Evolutionary conservation across 2,888 invertebrate genomes (phyloP), one percentile per base, ranked within the genome.

Genomic region (Chesias legatella): DNA sequence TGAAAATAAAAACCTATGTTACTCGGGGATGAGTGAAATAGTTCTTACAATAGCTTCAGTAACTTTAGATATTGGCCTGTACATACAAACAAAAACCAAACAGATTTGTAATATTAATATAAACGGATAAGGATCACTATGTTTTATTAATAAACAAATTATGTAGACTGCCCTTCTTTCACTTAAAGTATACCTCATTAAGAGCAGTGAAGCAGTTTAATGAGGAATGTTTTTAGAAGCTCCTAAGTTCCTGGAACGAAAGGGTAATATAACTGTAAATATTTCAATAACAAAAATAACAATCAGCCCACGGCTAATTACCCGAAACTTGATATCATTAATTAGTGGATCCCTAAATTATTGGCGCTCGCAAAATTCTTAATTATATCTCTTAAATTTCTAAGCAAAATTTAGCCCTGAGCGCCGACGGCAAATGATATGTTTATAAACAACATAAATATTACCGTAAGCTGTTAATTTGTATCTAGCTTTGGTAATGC

Each of bases 361-460:
- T 82, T 83, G 74, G 52, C 76, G 83, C 74, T 69, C 73, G 74
- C 83, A 74, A 84, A 86, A 84, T 84, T 86, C 83, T 86, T 88
- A 88, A 88, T 88, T 88, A 88, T 88, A 88, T 83, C 80, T 84
- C 85, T 88, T 84, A 77, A 82, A 84, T 86, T 85, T 88, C 86
- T 83, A 81, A 85, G 84, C 79, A 81, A 85, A 85, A 79, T 84
- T 80, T 79, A 51, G 85, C 88, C 84, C 66, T 49, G 64, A 76
- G 86, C 80, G 72, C 65, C 69, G 70, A 55, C 62, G 67, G 66
- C 77, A 86, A 85, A 88, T 88, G 78, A 85, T 86, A 88, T 86
- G 86, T 86, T 86, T 84, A 69, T 82, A 85, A 84, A 85, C 77
- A 84, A 61, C 68, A 52, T 59, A 75, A 71, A 74, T 72, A 73